phyloP scores from a whole-genome alignment of 2,113 vertebrate genomes.

The Lycocorax pyrrhopterus region DNA sequence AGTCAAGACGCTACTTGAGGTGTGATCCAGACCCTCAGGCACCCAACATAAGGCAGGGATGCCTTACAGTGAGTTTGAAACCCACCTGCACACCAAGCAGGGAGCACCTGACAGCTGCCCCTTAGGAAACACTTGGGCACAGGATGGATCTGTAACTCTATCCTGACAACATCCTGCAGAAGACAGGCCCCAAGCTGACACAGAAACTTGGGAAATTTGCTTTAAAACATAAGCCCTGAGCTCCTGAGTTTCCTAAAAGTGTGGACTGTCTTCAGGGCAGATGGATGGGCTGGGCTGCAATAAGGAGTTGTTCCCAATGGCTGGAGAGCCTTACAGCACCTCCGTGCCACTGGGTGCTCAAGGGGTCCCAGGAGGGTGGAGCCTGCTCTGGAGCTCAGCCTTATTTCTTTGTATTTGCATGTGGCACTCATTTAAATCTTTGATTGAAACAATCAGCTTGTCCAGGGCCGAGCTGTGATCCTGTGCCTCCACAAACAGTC shows the following conservation, averaged over 20 bases:
- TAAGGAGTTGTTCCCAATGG: accelerated
- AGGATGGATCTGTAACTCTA: neutral
- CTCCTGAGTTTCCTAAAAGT: neutral
- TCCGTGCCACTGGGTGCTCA: neutral
- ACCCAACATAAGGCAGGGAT: accelerated
- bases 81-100: neutral
- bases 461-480: neutral
- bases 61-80: neutral
- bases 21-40: neutral
- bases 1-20: neutral
- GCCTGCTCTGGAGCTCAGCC: neutral
- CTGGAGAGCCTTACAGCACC: neutral
- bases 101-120: neutral
- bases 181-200: neutral
- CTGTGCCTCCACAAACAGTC: slow-evolving; percentile 28
- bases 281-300: accelerated
- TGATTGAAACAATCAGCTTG: slow-evolving; percentile 56
- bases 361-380: neutral
- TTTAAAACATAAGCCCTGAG: neutral
- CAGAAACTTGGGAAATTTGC: neutral
- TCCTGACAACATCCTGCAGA: accelerated
- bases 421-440: slow-evolving; percentile 47
- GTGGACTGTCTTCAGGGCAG: neutral
- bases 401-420: neutral
- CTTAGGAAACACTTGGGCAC: accelerated